Conservation (phyloP, 2,888 invertebrate species). For the Phrixothrix hirtus region DNA sequence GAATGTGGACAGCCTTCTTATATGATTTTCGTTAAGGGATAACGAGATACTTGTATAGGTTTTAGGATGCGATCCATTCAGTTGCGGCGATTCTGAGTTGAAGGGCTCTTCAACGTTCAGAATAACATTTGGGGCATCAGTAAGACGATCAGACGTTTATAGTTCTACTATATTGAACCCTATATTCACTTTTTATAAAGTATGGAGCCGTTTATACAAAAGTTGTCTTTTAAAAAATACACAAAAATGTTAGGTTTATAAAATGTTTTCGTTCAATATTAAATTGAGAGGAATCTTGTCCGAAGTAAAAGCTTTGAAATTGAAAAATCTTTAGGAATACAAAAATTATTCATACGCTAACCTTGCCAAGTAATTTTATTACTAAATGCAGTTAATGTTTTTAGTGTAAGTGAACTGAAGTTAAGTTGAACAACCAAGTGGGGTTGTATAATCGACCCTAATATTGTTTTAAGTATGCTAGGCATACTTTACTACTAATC, state of each 20-base stretch:
- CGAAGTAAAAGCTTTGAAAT: not conserved
- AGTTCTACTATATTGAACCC: slow-evolving; percentile 11
- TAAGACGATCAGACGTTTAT: slow-evolving; percentile 17
- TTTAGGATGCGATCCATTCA: slow-evolving; percentile 42
- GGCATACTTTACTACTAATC: slow-evolving; percentile 34
- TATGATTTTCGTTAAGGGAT: slow-evolving; percentile 36
- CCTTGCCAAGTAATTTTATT: no score
- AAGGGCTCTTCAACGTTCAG: slow-evolving; percentile 45
- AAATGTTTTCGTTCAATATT: slow-evolving; percentile 16
- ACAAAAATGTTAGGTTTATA: slow-evolving; percentile 16
- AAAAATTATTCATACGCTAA: no score
- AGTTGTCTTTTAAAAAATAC: slow-evolving; percentile 18
- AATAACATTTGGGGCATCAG: slow-evolving; percentile 33
- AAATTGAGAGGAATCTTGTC: slow-evolving; percentile 11
- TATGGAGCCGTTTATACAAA: slow-evolving; percentile 6
- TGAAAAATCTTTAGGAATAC: no score
- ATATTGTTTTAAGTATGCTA: slow-evolving; percentile 34
- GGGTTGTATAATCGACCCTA: slow-evolving; percentile 17
- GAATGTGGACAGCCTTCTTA: slow-evolving; percentile 18
- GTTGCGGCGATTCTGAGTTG: slow-evolving; percentile 39
- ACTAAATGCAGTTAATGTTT: slow-evolving; percentile 3
- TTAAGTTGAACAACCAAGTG: slow-evolving; percentile 15
- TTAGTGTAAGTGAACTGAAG: slow-evolving; percentile 13
- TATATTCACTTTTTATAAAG: slow-evolving; percentile 8
- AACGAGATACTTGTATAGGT: slow-evolving; percentile 53